Evolutionary conservation across 2,113 vertebrate genomes (phyloP).

Genomic region (Eublepharis macularius): DNA sequence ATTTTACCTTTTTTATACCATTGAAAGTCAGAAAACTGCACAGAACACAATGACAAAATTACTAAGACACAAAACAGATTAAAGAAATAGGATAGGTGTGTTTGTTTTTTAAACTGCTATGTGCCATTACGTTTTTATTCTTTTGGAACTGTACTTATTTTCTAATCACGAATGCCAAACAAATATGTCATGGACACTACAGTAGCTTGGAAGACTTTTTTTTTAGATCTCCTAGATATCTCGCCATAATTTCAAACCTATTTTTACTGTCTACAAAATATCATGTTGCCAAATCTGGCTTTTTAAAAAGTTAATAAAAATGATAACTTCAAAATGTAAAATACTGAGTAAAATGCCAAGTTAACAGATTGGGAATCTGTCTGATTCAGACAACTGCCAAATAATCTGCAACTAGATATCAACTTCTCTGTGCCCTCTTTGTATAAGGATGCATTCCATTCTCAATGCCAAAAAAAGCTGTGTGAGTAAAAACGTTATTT

Average conservation of each 20-base stretch:
- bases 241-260: slow-evolving; percentile 61
- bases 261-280: slow-evolving; percentile 64
- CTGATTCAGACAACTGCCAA: slow-evolving; percentile 71
- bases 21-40: slow-evolving; percentile 44
- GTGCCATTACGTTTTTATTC: slow-evolving; percentile 76
- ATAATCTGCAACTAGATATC: slow-evolving; percentile 58
- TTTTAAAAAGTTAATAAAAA: slow-evolving; percentile 71
- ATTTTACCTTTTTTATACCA: slow-evolving; percentile 41
- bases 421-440: slow-evolving; percentile 54
- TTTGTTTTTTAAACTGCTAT: slow-evolving; percentile 60
- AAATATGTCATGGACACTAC: slow-evolving; percentile 78
- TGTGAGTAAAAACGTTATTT: slow-evolving; percentile 34
- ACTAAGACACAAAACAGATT: slow-evolving; percentile 33
- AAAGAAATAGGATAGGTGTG: slow-evolving; percentile 32
- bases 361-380: slow-evolving; percentile 63
- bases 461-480: slow-evolving; percentile 63
- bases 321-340: slow-evolving; percentile 53
- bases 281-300: slow-evolving; percentile 75
- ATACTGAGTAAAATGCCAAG: slow-evolving; percentile 70
- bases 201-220: slow-evolving; percentile 53
- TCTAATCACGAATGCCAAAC: slow-evolving; percentile 84
- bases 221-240: slow-evolving; percentile 57
- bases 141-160: slow-evolving; percentile 38
- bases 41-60: slow-evolving; percentile 55
- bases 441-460: slow-evolving; percentile 57